A percentile compares a stretch with the other conserved stretches of the same genome.
These are phyloP conservation scores for Alitta virens DNA, from an alignment of 2,888 invertebrate species.

Conservation along the genomic window DNA sequence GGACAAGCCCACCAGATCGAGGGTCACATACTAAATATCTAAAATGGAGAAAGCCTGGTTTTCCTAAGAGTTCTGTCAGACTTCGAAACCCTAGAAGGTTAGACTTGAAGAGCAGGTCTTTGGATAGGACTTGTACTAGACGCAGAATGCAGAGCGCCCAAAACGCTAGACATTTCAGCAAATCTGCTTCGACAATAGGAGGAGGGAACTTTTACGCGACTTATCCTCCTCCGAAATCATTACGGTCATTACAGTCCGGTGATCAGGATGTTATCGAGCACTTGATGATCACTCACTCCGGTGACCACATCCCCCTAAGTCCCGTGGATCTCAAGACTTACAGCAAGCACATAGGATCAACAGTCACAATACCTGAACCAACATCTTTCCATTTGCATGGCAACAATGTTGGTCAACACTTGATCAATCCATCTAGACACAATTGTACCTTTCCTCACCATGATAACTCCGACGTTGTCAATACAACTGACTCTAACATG, in stretches of 20 bases:
- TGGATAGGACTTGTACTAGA: not conserved
- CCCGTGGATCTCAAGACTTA: not conserved
- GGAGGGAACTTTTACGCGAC: slow-evolving; percentile 7
- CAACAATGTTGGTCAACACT: slow-evolving; percentile 1
- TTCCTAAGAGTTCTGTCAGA: not conserved
- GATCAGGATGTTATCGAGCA: slow-evolving; percentile 8
- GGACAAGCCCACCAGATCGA: not conserved
- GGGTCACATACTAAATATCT: no score
- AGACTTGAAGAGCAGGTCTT: not conserved
- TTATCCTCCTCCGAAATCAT: slow-evolving; percentile 10
- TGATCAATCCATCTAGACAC: not conserved
- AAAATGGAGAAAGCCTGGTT: not conserved
- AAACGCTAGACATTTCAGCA: not conserved
- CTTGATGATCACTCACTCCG: slow-evolving; percentile 16
- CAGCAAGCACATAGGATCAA: not conserved
- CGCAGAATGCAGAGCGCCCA: not conserved
- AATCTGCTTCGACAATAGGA: not conserved
- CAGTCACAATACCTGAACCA: slow-evolving; percentile 13
- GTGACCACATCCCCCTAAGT: slow-evolving; percentile 10
- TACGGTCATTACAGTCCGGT: not conserved
- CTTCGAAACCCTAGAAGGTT: not conserved
- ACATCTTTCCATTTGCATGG: slow-evolving; percentile 17
- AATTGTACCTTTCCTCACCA: not conserved
- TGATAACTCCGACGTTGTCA: not conserved
- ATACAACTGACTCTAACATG: not conserved